A percentile compares a stretch with the other conserved stretches of the same genome.
phyloP scores from a whole-genome alignment of 2,888 invertebrate genomes.

The Linnaemya vulpina region DNA sequence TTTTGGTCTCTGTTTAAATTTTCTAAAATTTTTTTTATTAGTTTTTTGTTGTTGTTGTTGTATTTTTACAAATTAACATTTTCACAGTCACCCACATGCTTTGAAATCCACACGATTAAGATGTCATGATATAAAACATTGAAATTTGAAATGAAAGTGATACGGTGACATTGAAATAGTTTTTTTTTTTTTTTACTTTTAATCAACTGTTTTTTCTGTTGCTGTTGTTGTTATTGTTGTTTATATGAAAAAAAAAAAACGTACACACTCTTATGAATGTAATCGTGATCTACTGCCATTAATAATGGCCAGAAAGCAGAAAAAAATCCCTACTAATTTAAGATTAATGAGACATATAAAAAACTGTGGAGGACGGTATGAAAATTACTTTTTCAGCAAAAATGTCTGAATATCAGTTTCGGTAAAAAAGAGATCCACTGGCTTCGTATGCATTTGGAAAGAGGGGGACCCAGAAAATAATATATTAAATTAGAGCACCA shows the following conservation, averaged over 20 bases:
- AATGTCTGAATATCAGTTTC: too few relatives aligned
- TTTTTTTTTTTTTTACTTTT: constrained; percentile 15
- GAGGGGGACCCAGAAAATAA: too few relatives aligned
- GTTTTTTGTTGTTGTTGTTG: not conserved
- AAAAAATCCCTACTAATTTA: constrained; percentile 12
- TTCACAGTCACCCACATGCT: constrained; percentile 57
- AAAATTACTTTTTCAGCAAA: not conserved
- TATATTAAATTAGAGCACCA: too few relatives aligned
- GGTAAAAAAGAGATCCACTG: too few relatives aligned
- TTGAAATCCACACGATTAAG: constrained; percentile 52
- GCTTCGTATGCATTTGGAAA: too few relatives aligned
- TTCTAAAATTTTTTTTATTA: constrained; percentile 10
- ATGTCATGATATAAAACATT: constrained; percentile 58
- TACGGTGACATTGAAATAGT: constrained; percentile 67
- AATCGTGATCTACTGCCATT: constrained; percentile 48
- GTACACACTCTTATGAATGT: constrained; percentile 31
- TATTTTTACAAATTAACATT: constrained; percentile 35
- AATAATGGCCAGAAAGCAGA: not conserved
- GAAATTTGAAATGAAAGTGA: constrained; percentile 62
- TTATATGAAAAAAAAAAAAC: not conserved
- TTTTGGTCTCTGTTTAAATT: constrained; percentile 28
- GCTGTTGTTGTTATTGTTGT: too few relatives aligned
- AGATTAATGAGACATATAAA: constrained; percentile 26
- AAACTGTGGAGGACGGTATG: not conserved
- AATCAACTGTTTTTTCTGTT: constrained; percentile 27